Evolutionary conservation across 1,140 invertebrate genomes (phyloP), one percentile per base, ranked within the genome.

Genomic region (Muscidifurax raptorellus): DNA sequence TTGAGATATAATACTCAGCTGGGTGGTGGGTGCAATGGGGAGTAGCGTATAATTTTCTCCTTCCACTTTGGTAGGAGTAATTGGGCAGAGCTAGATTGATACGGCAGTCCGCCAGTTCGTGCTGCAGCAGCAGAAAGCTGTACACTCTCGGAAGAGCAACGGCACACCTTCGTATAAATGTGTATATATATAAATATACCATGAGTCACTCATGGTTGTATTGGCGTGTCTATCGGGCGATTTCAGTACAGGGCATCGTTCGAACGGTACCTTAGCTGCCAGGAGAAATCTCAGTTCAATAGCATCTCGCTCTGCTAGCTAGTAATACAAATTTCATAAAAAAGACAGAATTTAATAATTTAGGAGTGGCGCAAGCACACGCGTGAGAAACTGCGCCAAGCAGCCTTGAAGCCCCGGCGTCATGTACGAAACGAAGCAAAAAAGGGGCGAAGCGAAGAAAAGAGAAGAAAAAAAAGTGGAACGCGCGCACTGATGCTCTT

Each of bases 41-140:
- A 86, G 87, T 84, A 90, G 87, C 83, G 88, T 89, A 87, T 87
- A 91, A 90, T 91, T 91, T 89, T 89, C 89, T 90, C 36, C 47
- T 30, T 75, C 71, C 25, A 40, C 47, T 75, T 36, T 52, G 27
- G 44, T 40, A 75, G n/a, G n/a, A n/a, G 40, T 71, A 64, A 82
- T 82, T n/a, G 40, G 5, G 22, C 10, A 15, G 32, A 67, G n/a
- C 44, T 85, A 88, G 87, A 87, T 87, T 87, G 86, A 87, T 86
- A 85, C 79, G 71, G 66, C 86, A 84, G 85, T 88, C 78, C 82
- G 77, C 66, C 47, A n/a, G 71, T 67, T 32, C n/a, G 76, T 59
- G 83, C 75, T 69, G 13, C 32, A 28, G 59, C 12, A 32, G 5
- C 22, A n/a, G 15, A 9, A 36, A 25, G 22, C 52, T 22, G 22